Conservation (phyloP, 1,140 invertebrate genomes). For the Drosophila tani region DNA sequence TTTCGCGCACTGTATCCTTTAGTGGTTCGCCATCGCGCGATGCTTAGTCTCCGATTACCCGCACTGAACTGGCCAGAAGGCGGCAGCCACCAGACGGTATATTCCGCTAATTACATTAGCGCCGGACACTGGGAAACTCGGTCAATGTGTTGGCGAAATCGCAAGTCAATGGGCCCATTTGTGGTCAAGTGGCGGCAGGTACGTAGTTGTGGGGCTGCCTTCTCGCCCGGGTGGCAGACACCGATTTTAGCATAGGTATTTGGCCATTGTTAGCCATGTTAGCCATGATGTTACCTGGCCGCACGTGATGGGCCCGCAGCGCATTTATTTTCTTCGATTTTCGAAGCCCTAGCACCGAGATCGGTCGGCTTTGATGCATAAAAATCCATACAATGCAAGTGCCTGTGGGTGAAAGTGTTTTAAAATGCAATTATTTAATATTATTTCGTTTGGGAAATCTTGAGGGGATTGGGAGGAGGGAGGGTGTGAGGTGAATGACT, state of each 20-base stretch:
- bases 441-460: neutral
- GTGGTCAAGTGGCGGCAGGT: constrained; percentile 38
- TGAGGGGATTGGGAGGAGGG: neutral
- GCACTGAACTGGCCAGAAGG: constrained; percentile 64
- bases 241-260: constrained; percentile 37
- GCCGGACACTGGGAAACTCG: constrained; percentile 64
- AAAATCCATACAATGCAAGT: constrained; percentile 34
- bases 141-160: constrained; percentile 71
- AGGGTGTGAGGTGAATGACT: neutral
- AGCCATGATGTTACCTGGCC: constrained; percentile 7
- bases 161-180: constrained; percentile 76
- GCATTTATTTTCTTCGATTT: constrained; percentile 72
- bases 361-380: constrained; percentile 13
- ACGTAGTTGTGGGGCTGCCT: constrained; percentile 51
- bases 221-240: constrained; percentile 12
- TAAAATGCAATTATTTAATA: constrained; percentile 6
- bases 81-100: constrained; percentile 61
- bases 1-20: constrained; percentile 62
- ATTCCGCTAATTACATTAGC: constrained; percentile 84
- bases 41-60: constrained; percentile 74
- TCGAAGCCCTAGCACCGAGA: constrained; percentile 61
- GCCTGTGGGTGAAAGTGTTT: constrained; percentile 26
- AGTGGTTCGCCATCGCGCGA: constrained; percentile 42
- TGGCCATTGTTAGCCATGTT: constrained; percentile 3
- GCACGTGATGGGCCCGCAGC: constrained; percentile 58